Evolutionary conservation across 1,140 invertebrate species (phyloP), one percentile per base, ranked within the genome.

Genomic region (Leptopilina clavipes): DNA sequence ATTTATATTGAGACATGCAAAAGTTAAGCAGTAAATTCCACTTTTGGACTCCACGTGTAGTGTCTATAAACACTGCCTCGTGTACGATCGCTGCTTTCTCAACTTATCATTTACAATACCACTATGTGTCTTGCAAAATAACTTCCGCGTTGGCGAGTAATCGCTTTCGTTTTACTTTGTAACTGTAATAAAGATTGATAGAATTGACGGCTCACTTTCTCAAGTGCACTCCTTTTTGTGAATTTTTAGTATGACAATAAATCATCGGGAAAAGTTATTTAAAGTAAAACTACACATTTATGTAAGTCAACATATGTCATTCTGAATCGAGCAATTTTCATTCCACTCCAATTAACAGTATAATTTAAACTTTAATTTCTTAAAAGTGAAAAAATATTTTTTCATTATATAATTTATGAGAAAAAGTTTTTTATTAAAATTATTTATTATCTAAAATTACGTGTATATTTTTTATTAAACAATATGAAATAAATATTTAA

Each of bases 131-230:
- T 14, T 25, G 22, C 59, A 65, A 65, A 65, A 65, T 65, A 65
- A 65, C 59, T 65, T 65, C 59, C 59, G 59, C 59, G 59, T 65
- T 65, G 59, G 59, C 59, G 59, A 65, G 54, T 56, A 73, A 73
- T 73, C 17, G 56, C 25, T 65, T 65, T 65, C 25, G 37, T 72
- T 72, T 76, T 65, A 65, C 59, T 65, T 65, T 65, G 59, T 65
- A 65, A 65, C 59, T 65, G 59, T 65, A 65, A 65, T 65, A 65
- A 65, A n/a, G 22, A 65, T 65, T 31, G 25, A 65, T 65, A 31
- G 59, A 65, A 65, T 31, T 65, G 59, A 65, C 59, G 59, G 59
- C 59, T 65, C 22, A 65, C 59, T 65, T 65, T 65, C 59, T 65
- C 59, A 65, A 25, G 22, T 65, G 25, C 25, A 65, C 22, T 31